Conservation (phyloP, 2,113 vertebrate genomes). For the Polyodon spathula region DNA sequence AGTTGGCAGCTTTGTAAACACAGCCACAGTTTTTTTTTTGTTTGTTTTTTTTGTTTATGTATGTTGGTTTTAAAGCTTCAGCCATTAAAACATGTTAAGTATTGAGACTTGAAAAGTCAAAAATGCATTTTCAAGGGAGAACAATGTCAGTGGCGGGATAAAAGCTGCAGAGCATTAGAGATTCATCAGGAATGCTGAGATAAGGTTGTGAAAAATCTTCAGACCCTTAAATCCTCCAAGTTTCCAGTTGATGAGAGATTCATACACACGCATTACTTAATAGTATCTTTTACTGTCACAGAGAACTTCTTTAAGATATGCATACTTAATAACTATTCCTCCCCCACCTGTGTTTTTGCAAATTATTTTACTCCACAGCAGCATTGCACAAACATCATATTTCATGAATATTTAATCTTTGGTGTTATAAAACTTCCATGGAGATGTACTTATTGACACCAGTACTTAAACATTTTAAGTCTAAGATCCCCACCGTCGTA, state of each 20-base stretch:
- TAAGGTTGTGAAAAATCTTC: background rate
- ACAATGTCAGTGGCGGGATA: background rate
- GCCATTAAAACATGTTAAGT: too few relatives aligned
- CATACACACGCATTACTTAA: background rate
- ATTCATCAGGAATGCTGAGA: background rate
- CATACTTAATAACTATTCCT: constrained; percentile 5
- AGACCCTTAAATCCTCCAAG: background rate
- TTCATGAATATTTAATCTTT: background rate
- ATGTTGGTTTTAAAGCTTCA: background rate
- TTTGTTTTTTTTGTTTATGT: background rate
- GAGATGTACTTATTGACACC: constrained; percentile 1
- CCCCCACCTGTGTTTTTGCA: constrained; percentile 1
- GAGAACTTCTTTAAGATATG: background rate
- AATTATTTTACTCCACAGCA: background rate
- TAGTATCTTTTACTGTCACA: background rate
- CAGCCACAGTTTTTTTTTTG: too few relatives aligned
- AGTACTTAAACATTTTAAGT: constrained; percentile 3
- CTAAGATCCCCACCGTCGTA: background rate
- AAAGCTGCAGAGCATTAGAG: background rate
- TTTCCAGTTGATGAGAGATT: constrained; percentile 2
- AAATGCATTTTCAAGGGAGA: background rate
- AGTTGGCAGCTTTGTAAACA: background rate
- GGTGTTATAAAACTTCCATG: background rate
- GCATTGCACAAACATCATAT: constrained; percentile 4
- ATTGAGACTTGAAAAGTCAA: background rate